phyloP scores from a whole-genome alignment of 2,888 invertebrate genomes.

The Glaucopsyche alexis region DNA sequence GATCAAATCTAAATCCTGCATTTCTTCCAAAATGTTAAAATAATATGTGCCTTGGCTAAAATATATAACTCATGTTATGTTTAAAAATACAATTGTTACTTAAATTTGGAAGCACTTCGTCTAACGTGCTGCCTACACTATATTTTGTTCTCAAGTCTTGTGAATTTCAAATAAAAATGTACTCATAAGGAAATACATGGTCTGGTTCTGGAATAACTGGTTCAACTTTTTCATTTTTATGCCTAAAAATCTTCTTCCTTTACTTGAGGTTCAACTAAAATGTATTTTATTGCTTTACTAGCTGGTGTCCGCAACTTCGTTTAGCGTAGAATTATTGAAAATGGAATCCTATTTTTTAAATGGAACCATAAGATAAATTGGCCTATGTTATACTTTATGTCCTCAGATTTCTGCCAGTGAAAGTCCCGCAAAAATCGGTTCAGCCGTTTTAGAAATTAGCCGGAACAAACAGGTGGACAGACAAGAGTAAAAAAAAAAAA shows the following conservation, averaged over 20 bases:
- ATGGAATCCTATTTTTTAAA: too few relatives aligned
- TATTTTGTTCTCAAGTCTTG: background rate
- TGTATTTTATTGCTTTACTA: too few relatives aligned
- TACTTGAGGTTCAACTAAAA: too few relatives aligned
- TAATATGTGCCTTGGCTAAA: constrained; percentile 78
- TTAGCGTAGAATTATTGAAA: background rate
- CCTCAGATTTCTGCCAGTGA: too few relatives aligned
- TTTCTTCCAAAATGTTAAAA: constrained; percentile 72
- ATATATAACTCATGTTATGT: constrained; percentile 67
- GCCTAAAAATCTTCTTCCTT: background rate
- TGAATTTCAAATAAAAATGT: background rate
- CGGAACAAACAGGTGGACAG: too few relatives aligned
- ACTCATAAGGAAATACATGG: constrained; percentile 6
- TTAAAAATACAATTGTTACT: constrained; percentile 49
- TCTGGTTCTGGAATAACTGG: background rate
- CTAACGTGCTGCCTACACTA: constrained; percentile 58
- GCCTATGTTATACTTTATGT: too few relatives aligned
- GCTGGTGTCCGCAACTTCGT: too few relatives aligned
- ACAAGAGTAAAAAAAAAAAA: too few relatives aligned
- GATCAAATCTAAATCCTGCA: constrained; percentile 77
- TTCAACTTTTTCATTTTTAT: background rate
- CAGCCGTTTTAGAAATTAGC: too few relatives aligned
- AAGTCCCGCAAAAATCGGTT: too few relatives aligned
- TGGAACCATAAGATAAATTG: too few relatives aligned
- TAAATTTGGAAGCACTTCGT: constrained; percentile 49